Base-by-base conservation (phyloP, 2,888 invertebrate genomes). In the Mystacides longicornis region DNA sequence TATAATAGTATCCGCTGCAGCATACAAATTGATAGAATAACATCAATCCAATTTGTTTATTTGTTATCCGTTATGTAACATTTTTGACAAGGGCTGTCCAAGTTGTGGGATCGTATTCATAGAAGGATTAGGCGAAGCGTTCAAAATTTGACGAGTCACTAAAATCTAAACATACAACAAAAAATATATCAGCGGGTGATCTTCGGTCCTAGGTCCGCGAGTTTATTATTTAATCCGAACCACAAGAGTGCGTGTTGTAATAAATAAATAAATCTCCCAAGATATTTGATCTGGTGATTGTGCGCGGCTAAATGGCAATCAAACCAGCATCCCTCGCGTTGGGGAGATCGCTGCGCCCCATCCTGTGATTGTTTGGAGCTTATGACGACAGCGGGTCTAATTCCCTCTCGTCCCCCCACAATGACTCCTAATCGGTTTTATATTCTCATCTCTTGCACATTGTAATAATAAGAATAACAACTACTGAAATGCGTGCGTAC, bases 281-380 rank as follows among this genome's bases (percentile, higher is more conserved):
- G 54, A 54, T 54, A 48, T 49, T 49, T 42, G 54, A 49, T 54
- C 49, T 54, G 18, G 54, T 19, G 54, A 54, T 54, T 54, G 52
- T 48, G 46, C 27, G 54, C 23, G 54, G 49, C 54, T 49, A 49
- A 49, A 49, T 49, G 54, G 54, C 49, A 54, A 54, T 54, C 49
- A 49, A 54, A 49, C 21, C 16, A 48, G 53, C 22, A 21, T 37
- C 48, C 48, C 48, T 47, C 42, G 14, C n/a, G 22, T 11, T 21
- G 46, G 18, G 19, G 23, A 16, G 19, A 22, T 16, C 18, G 48
- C 49, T 27, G 47, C 52, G 31, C 43, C 52, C 27, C 31, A 22
- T 23, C 48, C 48, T n/a, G 46, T 21, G 46, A 52, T 52, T 52
- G 52, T 52, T 48, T 18, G 52, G 52, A 46, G 52, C 47, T 48